Base-by-base conservation (phyloP, 1,140 invertebrate species). In the Mactra quadrangularis region DNA sequence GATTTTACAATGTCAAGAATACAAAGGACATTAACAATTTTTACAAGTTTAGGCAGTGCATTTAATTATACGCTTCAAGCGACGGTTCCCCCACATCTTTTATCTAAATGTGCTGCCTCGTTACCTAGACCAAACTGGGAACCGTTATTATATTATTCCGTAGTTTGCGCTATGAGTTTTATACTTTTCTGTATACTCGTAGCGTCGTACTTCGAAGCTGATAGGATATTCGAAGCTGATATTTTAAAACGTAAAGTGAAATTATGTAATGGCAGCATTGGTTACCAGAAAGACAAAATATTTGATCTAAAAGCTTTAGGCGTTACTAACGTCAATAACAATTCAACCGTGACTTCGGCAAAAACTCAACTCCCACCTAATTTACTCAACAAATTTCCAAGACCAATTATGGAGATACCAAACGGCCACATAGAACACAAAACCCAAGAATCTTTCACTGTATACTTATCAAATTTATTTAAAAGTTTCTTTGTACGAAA, bases 1-100 rank as follows among this genome's bases (percentile, higher is more conserved):
- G 98, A 99, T 94, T 98, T 98, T 90, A 97, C 98, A 3, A 94
- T 98, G 77, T 95, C 97, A 0, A 95, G 96, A 77, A 95, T 98
- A 31, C 94, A 96, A 81, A 94, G 97, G 66, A 92, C 90, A 68
- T 89, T 95, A 38, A 93, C 94, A 75, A 93, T 95, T 81, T 92
- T 93, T 82, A 94, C 94, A 53, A 94, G 93, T 86, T 88, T 94
- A 35, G 93, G 91, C 9, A 52, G 94, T 95, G 84, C 94, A 95
- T 88, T 88, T 27, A 95, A 96, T 87, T 98, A 96, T 90, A 94
- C 95, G 13, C 92, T 99, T 66, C 93, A 96, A 11, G 97, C 97
- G 4, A 97, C 96, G 7, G 92, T 99, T 62, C 97, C 98, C 0
- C 93, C 95, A 0, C 94, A 96, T 71, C 95, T 96, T 88, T 93